Base-by-base conservation (phyloP, 2,797 vertebrate genomes). In the Malurus leucopterus region DNA sequence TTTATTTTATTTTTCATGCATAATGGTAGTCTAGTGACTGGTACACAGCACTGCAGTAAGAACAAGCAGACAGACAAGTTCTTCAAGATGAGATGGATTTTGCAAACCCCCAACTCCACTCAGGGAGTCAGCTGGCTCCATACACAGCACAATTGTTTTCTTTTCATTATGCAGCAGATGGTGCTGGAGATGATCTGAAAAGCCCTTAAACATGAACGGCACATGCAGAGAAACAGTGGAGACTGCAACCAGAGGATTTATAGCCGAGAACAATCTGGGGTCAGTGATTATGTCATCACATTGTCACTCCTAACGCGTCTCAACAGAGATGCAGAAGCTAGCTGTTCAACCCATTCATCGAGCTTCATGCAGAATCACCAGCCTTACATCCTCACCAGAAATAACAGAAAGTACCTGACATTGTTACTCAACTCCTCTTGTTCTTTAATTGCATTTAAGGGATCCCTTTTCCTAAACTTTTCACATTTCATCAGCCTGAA, bases 171-270 rank as follows among this genome's bases (percentile, higher is more conserved):
- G 69, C 50, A 94, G 89, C 93, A 95, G 92, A 94, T 89, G 92
- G 92, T 83, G 82, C 77, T 50, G 38, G 73, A 91, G 88, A 93
- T 88, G 85, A 93, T 92, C 89, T 93, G 91, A 91, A 94, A 95
- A 94, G 94, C 89, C 73, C 80, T 89, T 88, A 86, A 94, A 93
- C 1, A 6, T 75, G 91, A 91, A 86, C 5, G 0, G 74, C 94
- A 88, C 89, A 89, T 72, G 89, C 69, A 90, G 92, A 85, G 73
- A 40, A 93, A 80, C 67, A 91, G 83, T 2, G 24, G 85, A 89
- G 83, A 75, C 67, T 41, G 59, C 84, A 81, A 77, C 41, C 83
- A 58, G 55, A 93, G 90, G 74, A 94, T 93, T 91, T 93, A 93
- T 79, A 79, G 68, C 81, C 0, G 13, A 82, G 86, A 90, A 90